Conservation (phyloP, 1,140 invertebrate species). For the Heliconius eleuchia region DNA sequence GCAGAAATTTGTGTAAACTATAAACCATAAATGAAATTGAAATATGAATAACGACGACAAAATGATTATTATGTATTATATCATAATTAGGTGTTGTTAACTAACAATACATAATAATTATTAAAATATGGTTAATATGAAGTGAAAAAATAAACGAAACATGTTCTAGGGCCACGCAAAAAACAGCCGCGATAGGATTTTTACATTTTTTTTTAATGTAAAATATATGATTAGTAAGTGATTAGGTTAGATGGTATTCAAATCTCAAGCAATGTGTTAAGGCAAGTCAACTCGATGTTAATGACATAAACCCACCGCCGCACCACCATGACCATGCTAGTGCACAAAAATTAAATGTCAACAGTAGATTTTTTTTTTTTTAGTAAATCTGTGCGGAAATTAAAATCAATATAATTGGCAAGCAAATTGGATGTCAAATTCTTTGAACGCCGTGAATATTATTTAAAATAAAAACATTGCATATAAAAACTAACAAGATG, state of each 20-base stretch:
- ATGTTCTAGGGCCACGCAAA: background rate
- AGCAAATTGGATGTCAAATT: conserved; percentile 29
- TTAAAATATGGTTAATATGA: background rate
- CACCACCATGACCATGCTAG: conserved; percentile 66
- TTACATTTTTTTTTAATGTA: background rate
- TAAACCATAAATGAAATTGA: no score
- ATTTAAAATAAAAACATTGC: background rate
- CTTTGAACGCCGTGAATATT: background rate
- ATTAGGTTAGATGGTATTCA: background rate
- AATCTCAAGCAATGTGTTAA: conserved; percentile 29
- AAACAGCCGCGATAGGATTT: background rate
- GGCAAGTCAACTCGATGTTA: conserved; percentile 48
- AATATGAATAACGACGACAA: no score
- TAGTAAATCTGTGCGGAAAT: conserved; percentile 24
- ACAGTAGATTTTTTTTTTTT: conserved; percentile 27
- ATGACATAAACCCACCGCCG: conserved; percentile 78
- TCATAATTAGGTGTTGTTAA: background rate
- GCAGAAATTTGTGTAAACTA: conserved; percentile 57
- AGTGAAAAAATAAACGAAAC: background rate
- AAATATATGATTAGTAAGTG: background rate
- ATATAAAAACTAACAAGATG: background rate
- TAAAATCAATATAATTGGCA: conserved; percentile 29
- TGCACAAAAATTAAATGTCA: conserved; percentile 48
- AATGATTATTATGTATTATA: no score
- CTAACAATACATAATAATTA: background rate